Evolutionary conservation across 2,797 vertebrate species (phyloP).

Genomic region (Centropyge bicolor): DNA sequence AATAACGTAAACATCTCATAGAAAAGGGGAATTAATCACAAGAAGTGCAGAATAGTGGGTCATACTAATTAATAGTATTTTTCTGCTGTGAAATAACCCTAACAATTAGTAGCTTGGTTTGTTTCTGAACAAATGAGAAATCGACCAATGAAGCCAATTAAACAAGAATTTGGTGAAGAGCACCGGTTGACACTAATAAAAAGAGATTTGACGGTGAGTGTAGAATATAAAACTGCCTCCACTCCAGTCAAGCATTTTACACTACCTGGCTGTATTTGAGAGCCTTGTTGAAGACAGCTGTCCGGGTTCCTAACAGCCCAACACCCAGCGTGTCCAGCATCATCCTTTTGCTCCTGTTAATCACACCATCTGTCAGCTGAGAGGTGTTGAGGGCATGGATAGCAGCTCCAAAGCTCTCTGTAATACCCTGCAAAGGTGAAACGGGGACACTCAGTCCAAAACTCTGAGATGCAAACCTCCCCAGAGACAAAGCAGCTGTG

Average conservation of each 20-base stretch:
- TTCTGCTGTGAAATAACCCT: not conserved
- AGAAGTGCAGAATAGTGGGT: not conserved
- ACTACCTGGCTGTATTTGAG: constrained; percentile 91
- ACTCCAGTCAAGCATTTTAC: no score
- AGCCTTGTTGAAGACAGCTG: constrained; percentile 89
- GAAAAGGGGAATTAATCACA: not conserved
- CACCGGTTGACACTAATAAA: not conserved
- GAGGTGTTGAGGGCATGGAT: constrained; percentile 85
- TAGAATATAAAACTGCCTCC: no score
- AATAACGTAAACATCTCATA: not conserved
- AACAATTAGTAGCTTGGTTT: not conserved
- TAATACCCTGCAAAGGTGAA: constrained; percentile 86
- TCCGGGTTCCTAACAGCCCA: constrained; percentile 90
- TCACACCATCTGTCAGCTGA: constrained; percentile 89
- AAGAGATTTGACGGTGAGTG: not conserved
- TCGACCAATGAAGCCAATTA: not conserved
- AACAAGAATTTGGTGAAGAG: not conserved
- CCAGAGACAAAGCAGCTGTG: not conserved
- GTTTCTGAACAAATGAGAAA: not conserved
- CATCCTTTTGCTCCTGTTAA: constrained; percentile 94
- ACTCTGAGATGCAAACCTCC: constrained; percentile 15
- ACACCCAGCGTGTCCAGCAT: constrained; percentile 95
- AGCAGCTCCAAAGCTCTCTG: constrained; percentile 91
- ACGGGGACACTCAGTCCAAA: constrained; percentile 14
- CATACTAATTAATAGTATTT: not conserved